Conservation (phyloP, 2,797 vertebrate genomes). For the Rhinella marina region DNA sequence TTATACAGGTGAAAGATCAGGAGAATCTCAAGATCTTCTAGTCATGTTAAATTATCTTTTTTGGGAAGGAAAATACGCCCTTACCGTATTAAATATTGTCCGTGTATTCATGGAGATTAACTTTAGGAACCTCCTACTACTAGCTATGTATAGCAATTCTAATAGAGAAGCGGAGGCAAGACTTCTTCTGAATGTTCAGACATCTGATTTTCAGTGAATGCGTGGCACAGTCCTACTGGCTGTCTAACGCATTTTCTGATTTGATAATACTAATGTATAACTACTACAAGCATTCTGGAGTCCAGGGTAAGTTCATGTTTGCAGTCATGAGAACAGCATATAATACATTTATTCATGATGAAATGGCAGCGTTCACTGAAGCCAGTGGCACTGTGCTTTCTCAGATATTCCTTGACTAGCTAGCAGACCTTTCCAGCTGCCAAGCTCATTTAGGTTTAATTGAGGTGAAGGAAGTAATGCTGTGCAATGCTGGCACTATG, state of each 20-base stretch:
- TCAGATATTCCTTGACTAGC: conserved; percentile 53
- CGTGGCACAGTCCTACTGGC: conserved; percentile 20
- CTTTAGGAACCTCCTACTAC: neutral
- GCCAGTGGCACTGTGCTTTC: conserved; percentile 57
- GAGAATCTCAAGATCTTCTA: neutral
- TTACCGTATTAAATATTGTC: neutral
- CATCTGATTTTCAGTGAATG: conserved; percentile 44
- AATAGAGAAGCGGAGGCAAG: conserved; percentile 17
- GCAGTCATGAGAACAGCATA: conserved; percentile 49
- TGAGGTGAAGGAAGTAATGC: conserved; percentile 63
- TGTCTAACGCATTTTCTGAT: conserved; percentile 17
- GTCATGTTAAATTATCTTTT: neutral
- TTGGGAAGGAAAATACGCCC: neutral
- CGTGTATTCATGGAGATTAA: neutral
- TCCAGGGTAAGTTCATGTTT: conserved; percentile 56
- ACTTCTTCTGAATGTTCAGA: conserved; percentile 11
- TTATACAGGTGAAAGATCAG: neutral
- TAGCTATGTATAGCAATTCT: neutral
- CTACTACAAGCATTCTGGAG: conserved; percentile 37
- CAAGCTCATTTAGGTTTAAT: conserved; percentile 62
- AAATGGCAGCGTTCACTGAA: conserved; percentile 31
- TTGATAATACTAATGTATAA: conserved; percentile 46
- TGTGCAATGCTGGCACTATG: conserved; percentile 56
- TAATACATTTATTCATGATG: conserved; percentile 54
- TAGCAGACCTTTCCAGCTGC: conserved; percentile 48